Conservation (phyloP, 2,888 invertebrate genomes). For the Troides oblongomaculatus region DNA sequence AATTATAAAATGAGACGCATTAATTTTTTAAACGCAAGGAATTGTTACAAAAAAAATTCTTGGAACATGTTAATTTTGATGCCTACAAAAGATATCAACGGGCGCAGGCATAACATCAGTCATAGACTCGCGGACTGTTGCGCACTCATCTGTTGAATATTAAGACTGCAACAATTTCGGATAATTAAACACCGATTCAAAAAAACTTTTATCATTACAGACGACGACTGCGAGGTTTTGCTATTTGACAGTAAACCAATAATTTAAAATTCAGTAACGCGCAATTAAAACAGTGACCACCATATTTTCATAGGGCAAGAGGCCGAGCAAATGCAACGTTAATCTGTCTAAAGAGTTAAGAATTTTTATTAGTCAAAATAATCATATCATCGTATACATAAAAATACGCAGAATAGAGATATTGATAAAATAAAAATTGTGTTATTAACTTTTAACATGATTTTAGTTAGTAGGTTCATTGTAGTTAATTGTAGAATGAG, state of each 20-base stretch:
- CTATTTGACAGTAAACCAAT: constrained; percentile 10
- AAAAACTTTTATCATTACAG: constrained; percentile 24
- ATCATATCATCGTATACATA: neutral
- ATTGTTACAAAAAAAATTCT: neutral
- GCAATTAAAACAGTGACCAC: neutral
- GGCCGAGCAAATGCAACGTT: neutral
- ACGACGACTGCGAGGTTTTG: constrained; percentile 18
- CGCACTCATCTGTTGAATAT: constrained; percentile 18
- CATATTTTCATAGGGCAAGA: neutral
- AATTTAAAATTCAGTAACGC: neutral
- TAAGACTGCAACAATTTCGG: constrained; percentile 18
- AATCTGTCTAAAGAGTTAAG: neutral
- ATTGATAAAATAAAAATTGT: too few species aligned
- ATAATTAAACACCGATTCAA: constrained; percentile 29
- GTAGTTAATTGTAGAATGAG: too few species aligned
- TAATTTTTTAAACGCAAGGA: neutral
- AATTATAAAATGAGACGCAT: neutral
- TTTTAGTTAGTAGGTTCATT: too few species aligned
- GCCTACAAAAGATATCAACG: constrained; percentile 28
- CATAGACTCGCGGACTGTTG: neutral
- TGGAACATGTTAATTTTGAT: constrained; percentile 22
- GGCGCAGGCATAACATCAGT: constrained; percentile 6
- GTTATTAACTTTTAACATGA: too few species aligned
- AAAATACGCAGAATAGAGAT: too few species aligned
- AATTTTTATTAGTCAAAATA: neutral